Evolutionary conservation across 1,140 invertebrate species (phyloP).

Genomic region (Lasaia peninsularis): DNA sequence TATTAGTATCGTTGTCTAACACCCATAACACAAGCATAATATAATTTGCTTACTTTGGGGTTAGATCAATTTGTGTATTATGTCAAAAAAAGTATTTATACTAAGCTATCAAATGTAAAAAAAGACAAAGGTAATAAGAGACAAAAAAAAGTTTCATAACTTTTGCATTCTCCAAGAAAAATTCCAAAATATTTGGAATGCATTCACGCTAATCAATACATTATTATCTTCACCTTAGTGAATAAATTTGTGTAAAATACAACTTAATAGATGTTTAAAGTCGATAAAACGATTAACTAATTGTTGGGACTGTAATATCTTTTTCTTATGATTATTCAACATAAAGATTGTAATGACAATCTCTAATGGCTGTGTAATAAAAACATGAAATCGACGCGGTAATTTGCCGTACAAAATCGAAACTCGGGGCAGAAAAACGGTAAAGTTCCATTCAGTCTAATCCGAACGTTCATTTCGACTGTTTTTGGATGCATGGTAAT

Average conservation of each 20-base stretch:
- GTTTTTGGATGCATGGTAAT: not conserved
- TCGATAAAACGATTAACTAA: conserved; percentile 8
- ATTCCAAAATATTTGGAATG: not conserved
- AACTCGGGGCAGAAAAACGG: conserved; percentile 4
- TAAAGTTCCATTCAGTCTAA: not conserved
- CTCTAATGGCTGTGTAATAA: not conserved
- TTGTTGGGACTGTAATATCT: not conserved
- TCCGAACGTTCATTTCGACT: not conserved
- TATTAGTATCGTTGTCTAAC: too few species aligned
- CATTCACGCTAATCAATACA: not conserved
- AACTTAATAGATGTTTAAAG: conserved; percentile 4
- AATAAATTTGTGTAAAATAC: not conserved
- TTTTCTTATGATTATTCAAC: conserved; percentile 3
- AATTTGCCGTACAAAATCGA: conserved; percentile 5
- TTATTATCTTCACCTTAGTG: not conserved
- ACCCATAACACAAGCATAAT: too few species aligned
- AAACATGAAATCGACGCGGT: not conserved
- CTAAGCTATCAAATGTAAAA: not conserved
- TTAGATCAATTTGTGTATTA: too few species aligned
- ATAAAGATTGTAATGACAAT: conserved; percentile 5
- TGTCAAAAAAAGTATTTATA: too few species aligned
- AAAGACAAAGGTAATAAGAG: not conserved
- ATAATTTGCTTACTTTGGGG: too few species aligned
- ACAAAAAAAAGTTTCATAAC: not conserved
- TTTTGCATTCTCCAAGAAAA: not conserved